phyloP scores from a whole-genome alignment of 2,797 vertebrate genomes.

The Discoglossus pictus region DNA sequence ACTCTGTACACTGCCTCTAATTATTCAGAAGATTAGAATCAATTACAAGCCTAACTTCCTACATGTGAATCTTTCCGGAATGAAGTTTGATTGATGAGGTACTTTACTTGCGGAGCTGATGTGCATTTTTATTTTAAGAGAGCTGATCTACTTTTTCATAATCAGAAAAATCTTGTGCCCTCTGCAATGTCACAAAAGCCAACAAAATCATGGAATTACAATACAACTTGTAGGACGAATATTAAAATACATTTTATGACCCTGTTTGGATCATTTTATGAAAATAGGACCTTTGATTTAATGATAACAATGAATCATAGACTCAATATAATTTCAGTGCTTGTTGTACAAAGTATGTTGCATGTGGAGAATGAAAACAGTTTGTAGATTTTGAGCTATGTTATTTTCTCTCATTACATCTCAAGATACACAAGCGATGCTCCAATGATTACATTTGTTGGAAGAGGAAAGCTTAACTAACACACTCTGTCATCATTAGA shows the following conservation, averaged over 20 bases:
- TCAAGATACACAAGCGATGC: slow-evolving; percentile 6
- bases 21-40: slow-evolving; percentile 35
- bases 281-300: slow-evolving; percentile 10
- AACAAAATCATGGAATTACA: not conserved
- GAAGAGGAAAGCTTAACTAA: slow-evolving; percentile 20
- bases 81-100: slow-evolving; percentile 23
- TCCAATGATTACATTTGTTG: slow-evolving; percentile 27
- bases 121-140: slow-evolving; percentile 22
- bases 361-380: slow-evolving; percentile 12
- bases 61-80: slow-evolving; percentile 20
- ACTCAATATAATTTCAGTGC: not conserved
- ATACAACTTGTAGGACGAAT: no score
- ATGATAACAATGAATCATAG: slow-evolving; percentile 18
- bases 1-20: slow-evolving; percentile 23
- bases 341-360: not conserved
- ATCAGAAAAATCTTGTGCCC: slow-evolving; percentile 21
- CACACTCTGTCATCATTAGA: slow-evolving; percentile 42
- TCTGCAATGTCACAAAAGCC: slow-evolving; percentile 31
- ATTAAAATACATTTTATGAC: no score
- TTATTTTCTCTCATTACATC: slow-evolving; percentile 14
- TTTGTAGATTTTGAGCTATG: slow-evolving; percentile 6
- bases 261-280: not conserved
- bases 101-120: slow-evolving; percentile 19
- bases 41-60: slow-evolving; percentile 36
- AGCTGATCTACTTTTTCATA: slow-evolving; percentile 7